Evolutionary conservation across 2,797 vertebrate species (phyloP).

Genomic region (Arrhamphus sclerolepis): DNA sequence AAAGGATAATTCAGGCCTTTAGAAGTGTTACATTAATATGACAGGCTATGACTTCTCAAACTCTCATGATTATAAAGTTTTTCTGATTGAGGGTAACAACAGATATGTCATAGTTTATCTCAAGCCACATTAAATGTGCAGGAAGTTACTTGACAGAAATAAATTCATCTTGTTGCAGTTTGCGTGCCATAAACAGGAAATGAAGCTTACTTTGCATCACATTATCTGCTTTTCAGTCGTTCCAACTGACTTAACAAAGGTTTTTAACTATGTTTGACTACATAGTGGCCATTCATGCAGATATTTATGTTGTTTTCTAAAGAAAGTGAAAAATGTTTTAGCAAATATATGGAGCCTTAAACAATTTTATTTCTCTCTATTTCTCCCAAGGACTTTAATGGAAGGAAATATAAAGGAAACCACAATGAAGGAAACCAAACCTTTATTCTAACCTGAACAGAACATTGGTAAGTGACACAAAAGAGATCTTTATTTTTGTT

Average conservation of each 20-base stretch:
- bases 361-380: too few species aligned
- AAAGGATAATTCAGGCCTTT: too few species aligned
- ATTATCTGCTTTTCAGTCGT: conserved; percentile 17
- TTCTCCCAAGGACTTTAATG: too few species aligned
- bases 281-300: too few species aligned
- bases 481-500: conserved; percentile 28
- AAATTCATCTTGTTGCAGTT: conserved; percentile 12
- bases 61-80: not conserved
- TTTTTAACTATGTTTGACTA: too few species aligned
- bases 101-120: conserved; percentile 24
- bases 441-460: conserved; percentile 30
- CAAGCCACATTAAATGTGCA: conserved; percentile 24
- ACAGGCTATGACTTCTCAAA: too few species aligned
- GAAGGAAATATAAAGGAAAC: not conserved
- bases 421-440: conserved; percentile 8
- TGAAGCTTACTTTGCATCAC: not conserved
- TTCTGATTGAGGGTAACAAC: not conserved
- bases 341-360: too few species aligned
- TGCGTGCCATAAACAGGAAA: conserved; percentile 23
- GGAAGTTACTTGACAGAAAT: conserved; percentile 4
- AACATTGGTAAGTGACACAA: conserved; percentile 33
- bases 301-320: too few species aligned
- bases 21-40: too few species aligned
- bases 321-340: too few species aligned
- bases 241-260: not conserved